Base-by-base conservation (phyloP, 2,797 vertebrate species). In the Hoplostethus mediterraneus region DNA sequence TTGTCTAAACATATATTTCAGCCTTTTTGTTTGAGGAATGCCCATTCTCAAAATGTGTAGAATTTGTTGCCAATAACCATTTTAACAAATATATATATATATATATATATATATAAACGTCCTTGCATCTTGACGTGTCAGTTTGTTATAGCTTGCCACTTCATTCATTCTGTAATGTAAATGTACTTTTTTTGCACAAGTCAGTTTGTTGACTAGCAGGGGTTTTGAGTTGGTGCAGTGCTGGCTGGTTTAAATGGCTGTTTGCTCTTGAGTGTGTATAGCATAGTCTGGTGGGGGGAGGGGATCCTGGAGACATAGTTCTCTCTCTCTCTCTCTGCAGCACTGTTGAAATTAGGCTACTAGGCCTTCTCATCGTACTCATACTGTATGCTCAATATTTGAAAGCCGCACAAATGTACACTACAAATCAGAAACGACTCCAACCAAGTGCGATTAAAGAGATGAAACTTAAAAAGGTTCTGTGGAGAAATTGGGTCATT, bases 261-360 rank as follows among this genome's bases (percentile, higher is more conserved):
- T 86, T 72, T 85, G 72, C 82, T 66, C 82, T 66, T 77, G 67
- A 89, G 44, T 72, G 67, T 82, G 73, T 83, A 75, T 56, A 63
- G 77, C 36, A 45, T 57, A 10, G 38, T 40, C 38, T 40, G 71
- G 64, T 60, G 21, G 71, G 71, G 84, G 84, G 72, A 75, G 77
- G 77, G 79, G 67, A 40, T 40, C 38, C 38, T 40, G 38, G 38
- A 40, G 10, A 40, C 38, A 40, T 5, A 5, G 3, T 6, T 33
- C 31, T 33, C 31, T 33, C 31, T 40, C 38, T 40, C 38, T 40
- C 31, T 40, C 38, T 40, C 38, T 40, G 38, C 38, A 67, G 38
- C 53, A 31, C 12, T 40, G 45, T 44, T 60, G 36, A 47, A 52
- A 52, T 49, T 51, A 44, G 55, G 55, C 44, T 57, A 57, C 55